phyloP scores from a whole-genome alignment of 1,140 invertebrate species.

The Drosophila aff. region DNA sequence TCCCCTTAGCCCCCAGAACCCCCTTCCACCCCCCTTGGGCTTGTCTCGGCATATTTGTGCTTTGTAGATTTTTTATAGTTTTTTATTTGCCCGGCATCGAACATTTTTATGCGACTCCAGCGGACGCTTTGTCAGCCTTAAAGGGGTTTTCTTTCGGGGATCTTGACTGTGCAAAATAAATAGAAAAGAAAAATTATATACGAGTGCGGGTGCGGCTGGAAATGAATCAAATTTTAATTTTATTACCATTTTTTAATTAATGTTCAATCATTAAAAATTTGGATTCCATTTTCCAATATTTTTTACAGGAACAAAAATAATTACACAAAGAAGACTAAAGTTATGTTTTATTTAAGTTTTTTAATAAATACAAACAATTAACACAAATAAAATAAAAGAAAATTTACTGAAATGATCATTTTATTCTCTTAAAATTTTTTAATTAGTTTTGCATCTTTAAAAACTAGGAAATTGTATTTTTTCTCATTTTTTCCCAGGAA shows the following conservation, averaged over 20 bases:
- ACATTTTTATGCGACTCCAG: conserved; percentile 59
- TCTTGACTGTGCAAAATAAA: conserved; percentile 1
- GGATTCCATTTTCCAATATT: too few species aligned
- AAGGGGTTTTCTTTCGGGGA: conserved; percentile 19
- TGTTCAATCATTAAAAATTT: neutral
- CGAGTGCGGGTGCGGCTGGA: conserved; percentile 22
- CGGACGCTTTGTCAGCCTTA: conserved; percentile 45
- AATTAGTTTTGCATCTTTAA: too few species aligned
- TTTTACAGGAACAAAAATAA: too few species aligned
- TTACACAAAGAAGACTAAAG: too few species aligned
- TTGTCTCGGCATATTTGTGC: conserved; percentile 37
- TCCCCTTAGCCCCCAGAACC: neutral
- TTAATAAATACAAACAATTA: too few species aligned
- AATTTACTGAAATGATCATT: too few species aligned
- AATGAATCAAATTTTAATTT: neutral
- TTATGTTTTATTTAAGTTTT: neutral
- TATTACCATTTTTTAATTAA: neutral
- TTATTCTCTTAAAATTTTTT: too few species aligned
- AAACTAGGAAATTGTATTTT: too few species aligned
- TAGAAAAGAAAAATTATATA: neutral
- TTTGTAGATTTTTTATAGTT: conserved; percentile 31
- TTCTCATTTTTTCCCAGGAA: too few species aligned
- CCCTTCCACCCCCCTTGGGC: neutral
- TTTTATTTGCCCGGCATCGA: conserved; percentile 45
- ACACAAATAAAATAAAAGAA: too few species aligned